phyloP scores from a whole-genome alignment of 2,797 vertebrate genomes.

The Toxotes lorentzi region DNA sequence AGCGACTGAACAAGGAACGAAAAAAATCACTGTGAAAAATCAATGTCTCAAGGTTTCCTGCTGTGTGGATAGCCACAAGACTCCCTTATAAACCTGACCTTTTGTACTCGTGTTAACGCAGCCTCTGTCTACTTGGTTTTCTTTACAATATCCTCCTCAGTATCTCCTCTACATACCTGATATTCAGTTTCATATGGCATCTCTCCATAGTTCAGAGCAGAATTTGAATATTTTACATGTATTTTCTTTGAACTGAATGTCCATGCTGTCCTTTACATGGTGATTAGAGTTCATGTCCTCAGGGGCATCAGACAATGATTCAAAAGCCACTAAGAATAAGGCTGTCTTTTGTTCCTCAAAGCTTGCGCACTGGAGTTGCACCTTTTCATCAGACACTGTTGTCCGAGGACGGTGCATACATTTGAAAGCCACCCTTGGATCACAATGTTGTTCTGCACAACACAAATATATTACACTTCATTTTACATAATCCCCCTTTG shows the following conservation, averaged over 20 bases:
- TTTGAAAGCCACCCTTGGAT: constrained; percentile 44
- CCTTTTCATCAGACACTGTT: constrained; percentile 42
- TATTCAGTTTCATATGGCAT: constrained; percentile 74
- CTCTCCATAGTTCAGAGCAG: constrained; percentile 61
- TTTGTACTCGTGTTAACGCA: constrained; percentile 44
- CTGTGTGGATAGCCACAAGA: constrained; percentile 30
- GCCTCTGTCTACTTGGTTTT: constrained; percentile 26
- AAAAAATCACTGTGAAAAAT: constrained; percentile 54
- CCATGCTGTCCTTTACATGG: constrained; percentile 27
- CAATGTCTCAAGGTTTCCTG: constrained; percentile 52
- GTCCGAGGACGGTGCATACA: constrained; percentile 49
- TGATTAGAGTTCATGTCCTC: constrained; percentile 29
- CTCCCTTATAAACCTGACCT: constrained; percentile 55
- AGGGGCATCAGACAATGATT: constrained; percentile 26
- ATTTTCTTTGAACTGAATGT: constrained; percentile 38
- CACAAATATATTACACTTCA: constrained; percentile 66
- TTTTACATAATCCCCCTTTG: constrained; percentile 54
- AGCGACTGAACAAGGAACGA: constrained; percentile 37
- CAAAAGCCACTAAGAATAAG: constrained; percentile 55
- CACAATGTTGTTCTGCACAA: constrained; percentile 53
- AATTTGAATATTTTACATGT: constrained; percentile 48
- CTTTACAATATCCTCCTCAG: constrained; percentile 43
- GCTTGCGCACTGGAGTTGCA: constrained; percentile 13
- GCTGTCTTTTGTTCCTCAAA: constrained; percentile 29
- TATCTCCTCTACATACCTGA: constrained; percentile 62